phyloP scores from a whole-genome alignment of 2,888 invertebrate species.

The Diarsia brunnea region DNA sequence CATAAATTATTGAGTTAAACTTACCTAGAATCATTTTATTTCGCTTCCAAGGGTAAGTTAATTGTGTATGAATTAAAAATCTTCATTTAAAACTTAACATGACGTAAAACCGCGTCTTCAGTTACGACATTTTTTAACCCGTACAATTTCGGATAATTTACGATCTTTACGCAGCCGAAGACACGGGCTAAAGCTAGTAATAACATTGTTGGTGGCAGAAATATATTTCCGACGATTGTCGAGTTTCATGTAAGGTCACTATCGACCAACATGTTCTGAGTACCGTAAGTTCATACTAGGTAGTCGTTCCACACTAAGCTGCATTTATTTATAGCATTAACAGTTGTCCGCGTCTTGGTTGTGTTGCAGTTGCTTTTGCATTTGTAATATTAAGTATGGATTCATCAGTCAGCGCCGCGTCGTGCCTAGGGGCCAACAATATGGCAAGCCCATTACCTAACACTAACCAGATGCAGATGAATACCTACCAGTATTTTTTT shows the following conservation, averaged over 20 bases:
- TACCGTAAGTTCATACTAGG: neutral
- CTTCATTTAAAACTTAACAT: neutral
- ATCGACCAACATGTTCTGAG: neutral
- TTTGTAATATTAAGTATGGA: too few species aligned
- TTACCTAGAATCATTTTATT: too few species aligned
- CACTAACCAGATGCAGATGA: too few species aligned
- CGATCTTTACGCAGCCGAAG: neutral
- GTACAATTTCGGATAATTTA: neutral
- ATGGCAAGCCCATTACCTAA: too few species aligned
- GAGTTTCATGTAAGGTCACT: neutral
- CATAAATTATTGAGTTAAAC: too few species aligned
- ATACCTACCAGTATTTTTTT: too few species aligned
- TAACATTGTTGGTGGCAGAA: neutral
- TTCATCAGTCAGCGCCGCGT: too few species aligned
- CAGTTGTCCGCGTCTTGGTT: too few species aligned
- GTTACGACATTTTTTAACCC: neutral
- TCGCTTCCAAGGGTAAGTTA: neutral
- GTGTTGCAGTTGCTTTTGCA: too few species aligned
- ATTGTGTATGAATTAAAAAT: neutral
- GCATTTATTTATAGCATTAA: too few species aligned
- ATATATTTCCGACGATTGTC: neutral
- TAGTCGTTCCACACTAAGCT: neutral
- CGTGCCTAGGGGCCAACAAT: too few species aligned
- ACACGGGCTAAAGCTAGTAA: neutral
- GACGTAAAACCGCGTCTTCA: neutral